Conservation (phyloP, 1,140 invertebrate species). For the Bombus pascuorum region DNA sequence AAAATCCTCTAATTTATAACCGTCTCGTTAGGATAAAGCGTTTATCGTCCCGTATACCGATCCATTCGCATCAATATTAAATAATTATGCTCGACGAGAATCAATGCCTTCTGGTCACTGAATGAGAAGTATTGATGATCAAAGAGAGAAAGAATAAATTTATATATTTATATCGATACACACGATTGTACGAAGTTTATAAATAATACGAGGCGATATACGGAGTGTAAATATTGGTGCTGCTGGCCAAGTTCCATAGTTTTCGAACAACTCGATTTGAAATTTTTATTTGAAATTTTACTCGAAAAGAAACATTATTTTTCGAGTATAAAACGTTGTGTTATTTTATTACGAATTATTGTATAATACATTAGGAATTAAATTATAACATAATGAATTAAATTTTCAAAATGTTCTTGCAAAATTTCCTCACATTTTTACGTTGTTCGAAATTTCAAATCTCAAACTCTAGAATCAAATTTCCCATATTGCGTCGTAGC, state of each 20-base stretch:
- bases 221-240: too few relatives aligned
- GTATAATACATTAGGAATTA: too few relatives aligned
- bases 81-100: neutral
- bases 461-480: neutral
- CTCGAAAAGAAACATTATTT: too few relatives aligned
- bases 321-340: too few relatives aligned
- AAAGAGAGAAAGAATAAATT: neutral
- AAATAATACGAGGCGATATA: too few relatives aligned
- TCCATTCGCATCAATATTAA: neutral
- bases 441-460: neutral
- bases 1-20: constrained; percentile 41
- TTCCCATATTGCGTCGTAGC: neutral
- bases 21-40: constrained; percentile 13
- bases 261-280: too few relatives aligned
- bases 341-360: too few relatives aligned
- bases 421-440: neutral
- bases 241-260: too few relatives aligned
- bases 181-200: too few relatives aligned
- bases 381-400: too few relatives aligned
- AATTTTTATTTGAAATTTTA: too few relatives aligned
- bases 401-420: neutral
- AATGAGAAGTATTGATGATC: neutral
- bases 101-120: neutral
- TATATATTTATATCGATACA: neutral
- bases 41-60: neutral